phyloP scores from a whole-genome alignment of 2,797 vertebrate genomes.

The Cirrhinus mrigala region DNA sequence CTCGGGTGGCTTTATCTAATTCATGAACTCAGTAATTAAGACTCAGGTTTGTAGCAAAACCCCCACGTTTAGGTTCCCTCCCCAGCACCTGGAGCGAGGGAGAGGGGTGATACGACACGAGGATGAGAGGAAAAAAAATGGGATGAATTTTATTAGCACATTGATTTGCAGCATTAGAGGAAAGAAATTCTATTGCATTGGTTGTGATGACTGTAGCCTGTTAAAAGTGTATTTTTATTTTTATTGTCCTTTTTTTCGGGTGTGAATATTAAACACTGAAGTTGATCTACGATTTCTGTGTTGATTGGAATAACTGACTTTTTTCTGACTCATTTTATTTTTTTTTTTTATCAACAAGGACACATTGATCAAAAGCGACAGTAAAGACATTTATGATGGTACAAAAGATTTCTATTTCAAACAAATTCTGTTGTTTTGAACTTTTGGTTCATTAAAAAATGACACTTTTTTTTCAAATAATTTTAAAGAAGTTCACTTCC shows the following conservation, averaged over 20 bases:
- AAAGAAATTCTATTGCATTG: slow-evolving; percentile 63
- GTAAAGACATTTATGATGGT: background rate
- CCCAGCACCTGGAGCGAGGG: slow-evolving; percentile 54
- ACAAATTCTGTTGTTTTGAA: no score
- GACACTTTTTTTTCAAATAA: no score
- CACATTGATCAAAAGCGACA: background rate
- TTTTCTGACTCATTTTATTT: slow-evolving; percentile 3
- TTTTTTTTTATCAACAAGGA: background rate
- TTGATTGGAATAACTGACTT: slow-evolving; percentile 1
- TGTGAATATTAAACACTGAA: slow-evolving; percentile 79
- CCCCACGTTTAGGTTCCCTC: slow-evolving; percentile 53
- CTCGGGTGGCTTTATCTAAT: slow-evolving; percentile 58
- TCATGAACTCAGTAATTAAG: slow-evolving; percentile 61
- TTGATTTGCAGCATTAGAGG: slow-evolving; percentile 61
- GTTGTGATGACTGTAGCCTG: slow-evolving; percentile 72
- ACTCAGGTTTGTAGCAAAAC: slow-evolving; percentile 62
- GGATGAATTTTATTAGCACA: slow-evolving; percentile 57
- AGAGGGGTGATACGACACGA: slow-evolving; percentile 38
- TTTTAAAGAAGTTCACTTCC: no score
- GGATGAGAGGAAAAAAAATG: slow-evolving; percentile 31
- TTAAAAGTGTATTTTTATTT: slow-evolving; percentile 68
- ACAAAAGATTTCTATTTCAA: background rate
- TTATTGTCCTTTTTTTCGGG: slow-evolving; percentile 63
- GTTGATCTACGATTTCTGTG: slow-evolving; percentile 69
- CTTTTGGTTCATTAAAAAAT: no score